Evolutionary conservation across 1,140 invertebrate species (phyloP).

Genomic region (Druon quercuslanigerum): DNA sequence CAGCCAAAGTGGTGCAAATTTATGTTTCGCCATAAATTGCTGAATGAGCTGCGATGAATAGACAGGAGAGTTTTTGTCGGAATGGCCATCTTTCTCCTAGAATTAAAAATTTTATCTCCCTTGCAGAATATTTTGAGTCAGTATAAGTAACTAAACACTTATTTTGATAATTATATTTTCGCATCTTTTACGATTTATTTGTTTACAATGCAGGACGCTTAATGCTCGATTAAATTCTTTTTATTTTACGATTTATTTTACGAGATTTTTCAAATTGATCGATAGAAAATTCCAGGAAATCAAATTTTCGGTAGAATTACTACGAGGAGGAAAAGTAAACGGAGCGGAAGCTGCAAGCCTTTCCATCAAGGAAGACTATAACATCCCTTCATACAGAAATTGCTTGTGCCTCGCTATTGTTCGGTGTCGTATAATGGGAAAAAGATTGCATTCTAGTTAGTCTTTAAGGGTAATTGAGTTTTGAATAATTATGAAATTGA

Average conservation of each 20-base stretch:
- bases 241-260: neutral
- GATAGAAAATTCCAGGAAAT: neutral
- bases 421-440: neutral
- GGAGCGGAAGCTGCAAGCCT: slow-evolving; percentile 1
- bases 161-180: no score
- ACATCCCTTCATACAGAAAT: neutral
- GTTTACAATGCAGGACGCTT: no score
- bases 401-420: neutral
- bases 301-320: neutral
- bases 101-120: no score
- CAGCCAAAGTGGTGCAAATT: no score
- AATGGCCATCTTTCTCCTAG: no score
- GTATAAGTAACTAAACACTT: no score
- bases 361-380: slow-evolving; percentile 13
- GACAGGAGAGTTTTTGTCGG: no score
- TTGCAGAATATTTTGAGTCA: no score
- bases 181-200: no score
- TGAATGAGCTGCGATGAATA: no score
- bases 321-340: neutral
- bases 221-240: neutral
- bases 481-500: neutral
- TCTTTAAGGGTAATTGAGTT: neutral
- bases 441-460: neutral
- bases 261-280: neutral
- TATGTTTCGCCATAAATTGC: no score